Percentiles rank a stretch among this genome's conserved stretches.
phyloP scores from a whole-genome alignment of 2,888 invertebrate genomes.

The Idaea aversata region DNA sequence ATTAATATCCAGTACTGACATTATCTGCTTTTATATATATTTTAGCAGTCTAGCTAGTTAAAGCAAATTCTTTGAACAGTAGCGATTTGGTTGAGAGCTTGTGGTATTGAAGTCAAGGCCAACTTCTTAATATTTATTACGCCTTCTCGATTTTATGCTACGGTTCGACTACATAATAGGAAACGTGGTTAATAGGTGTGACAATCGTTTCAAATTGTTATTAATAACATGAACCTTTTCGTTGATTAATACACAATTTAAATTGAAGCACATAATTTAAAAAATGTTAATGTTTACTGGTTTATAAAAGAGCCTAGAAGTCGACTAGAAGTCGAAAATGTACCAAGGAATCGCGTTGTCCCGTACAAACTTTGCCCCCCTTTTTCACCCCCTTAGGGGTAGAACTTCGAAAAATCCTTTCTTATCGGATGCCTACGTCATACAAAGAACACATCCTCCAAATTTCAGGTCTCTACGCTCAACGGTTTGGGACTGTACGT shows the following conservation, averaged over 20 bases:
- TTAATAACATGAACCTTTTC: not conserved
- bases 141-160: conserved; percentile 15
- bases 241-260: not conserved
- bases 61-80: conserved; percentile 9
- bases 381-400: no score
- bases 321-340: no score
- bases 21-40: not conserved
- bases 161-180: conserved; percentile 1
- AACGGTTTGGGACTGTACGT: no score
- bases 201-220: not conserved
- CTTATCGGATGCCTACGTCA: no score
- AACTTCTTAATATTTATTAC: conserved; percentile 20
- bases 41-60: not conserved
- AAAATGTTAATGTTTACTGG: no score
- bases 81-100: conserved; percentile 15
- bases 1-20: not conserved
- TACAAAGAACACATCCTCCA: no score
- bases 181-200: not conserved
- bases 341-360: no score
- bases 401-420: no score
- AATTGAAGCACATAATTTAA: no score
- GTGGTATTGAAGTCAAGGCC: conserved; percentile 24
- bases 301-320: no score
- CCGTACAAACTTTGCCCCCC: no score
- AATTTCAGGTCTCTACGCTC: no score